Conservation (phyloP, 2,888 invertebrate species). For the Boloria euphrosyne region DNA sequence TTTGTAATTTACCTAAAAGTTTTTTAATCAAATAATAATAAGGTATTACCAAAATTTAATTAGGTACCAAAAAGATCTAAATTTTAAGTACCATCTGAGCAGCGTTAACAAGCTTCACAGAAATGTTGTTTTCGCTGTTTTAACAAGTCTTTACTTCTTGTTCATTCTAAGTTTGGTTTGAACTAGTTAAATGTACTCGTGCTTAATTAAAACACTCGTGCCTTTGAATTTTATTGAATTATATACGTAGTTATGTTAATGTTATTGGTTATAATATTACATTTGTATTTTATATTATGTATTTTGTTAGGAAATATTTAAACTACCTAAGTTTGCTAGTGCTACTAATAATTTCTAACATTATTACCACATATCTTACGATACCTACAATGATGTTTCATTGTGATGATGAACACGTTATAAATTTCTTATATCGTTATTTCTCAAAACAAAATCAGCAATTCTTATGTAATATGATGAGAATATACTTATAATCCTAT, state of each 20-base stretch:
- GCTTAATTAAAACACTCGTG: conserved; percentile 27
- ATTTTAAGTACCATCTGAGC: conserved; percentile 7
- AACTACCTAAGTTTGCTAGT: too few relatives aligned
- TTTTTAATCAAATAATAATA: conserved; percentile 10
- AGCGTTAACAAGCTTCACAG: conserved; percentile 14
- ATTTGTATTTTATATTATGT: too few relatives aligned
- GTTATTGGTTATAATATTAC: background rate
- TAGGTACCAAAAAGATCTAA: conserved; percentile 10
- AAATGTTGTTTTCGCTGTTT: conserved; percentile 25
- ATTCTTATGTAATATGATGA: too few relatives aligned
- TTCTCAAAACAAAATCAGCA: too few relatives aligned
- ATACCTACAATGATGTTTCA: too few relatives aligned
- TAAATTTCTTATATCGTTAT: too few relatives aligned
- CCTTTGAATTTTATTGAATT: conserved; percentile 14
- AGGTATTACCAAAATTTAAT: conserved; percentile 1
- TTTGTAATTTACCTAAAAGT: background rate
- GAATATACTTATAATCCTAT: background rate
- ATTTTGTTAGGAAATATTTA: too few relatives aligned
- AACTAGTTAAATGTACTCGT: conserved; percentile 31
- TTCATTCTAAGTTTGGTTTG: conserved; percentile 28
- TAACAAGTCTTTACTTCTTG: conserved; percentile 25
- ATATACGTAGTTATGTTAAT: background rate
- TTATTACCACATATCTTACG: too few relatives aligned
- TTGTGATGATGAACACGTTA: too few relatives aligned
- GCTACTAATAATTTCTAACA: too few relatives aligned